Base-by-base conservation (phyloP, 2,113 vertebrate species). In the Spilogale gracilis region DNA sequence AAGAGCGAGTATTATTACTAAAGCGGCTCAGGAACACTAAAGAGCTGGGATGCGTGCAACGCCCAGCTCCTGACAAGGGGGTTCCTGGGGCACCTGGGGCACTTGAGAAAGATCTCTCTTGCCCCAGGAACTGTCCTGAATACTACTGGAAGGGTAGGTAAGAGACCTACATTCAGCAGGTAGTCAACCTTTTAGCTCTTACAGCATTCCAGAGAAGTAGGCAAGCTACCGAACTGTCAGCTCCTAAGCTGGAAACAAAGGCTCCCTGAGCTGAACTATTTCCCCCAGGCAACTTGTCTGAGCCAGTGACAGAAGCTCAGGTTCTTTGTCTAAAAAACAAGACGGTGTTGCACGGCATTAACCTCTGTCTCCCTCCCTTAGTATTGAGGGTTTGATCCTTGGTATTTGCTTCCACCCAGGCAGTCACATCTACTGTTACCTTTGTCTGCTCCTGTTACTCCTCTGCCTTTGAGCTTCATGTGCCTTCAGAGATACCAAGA, bases 271-370 rank as follows among this genome's bases (percentile, higher is more conserved):
- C 32, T 5, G 82, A 95, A 61, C 80, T 65, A 3, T 94, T 91
- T 93, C 89, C 97, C 95, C 87, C 27, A 4, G 97, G 97, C 97
- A 84, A 73, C 83, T 87, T 80, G 69, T 93, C 95, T 84, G 95
- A 80, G 63, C 52, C 79, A 32, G 50, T 63, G 87, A 81, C 91
- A 94, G 96, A 91, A 95, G 58, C 69, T 73, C 9, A 30, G 78
- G 50, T 87, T 76, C 86, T 67, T 30, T 0, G 5, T 20, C 83
- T 87, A 3, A 45, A 85, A 91, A 92, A 50, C 65, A 61, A 1
- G 69, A 74, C 73, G 14, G 10, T 1, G 3, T 17, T 0, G 45
- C 27, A 0, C 9, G 0, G 23, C 5, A 0, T 27, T 89, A 30
- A 80, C 80, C 78, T 54, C 78, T 3, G 0, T 1, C 25, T 63